Evolutionary conservation across 2,113 vertebrate genomes (phyloP), one percentile per base, ranked within the genome.

Genomic region (Limanda limanda): DNA sequence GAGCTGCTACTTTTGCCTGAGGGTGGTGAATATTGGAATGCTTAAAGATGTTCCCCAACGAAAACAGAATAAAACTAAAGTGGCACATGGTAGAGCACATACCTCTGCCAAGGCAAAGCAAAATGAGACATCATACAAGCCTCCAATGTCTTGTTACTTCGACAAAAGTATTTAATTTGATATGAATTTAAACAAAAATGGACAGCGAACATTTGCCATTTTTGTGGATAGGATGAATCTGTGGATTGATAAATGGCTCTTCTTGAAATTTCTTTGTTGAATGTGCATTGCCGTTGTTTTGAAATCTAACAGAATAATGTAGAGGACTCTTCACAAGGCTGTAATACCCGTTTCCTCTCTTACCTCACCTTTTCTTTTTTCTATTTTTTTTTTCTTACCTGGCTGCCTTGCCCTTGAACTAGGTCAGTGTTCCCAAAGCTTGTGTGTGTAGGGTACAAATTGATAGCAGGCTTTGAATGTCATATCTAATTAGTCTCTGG

Each of bases 401-500:
- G 37, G 17, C 69, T 58, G 56, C 57, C 82, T 79, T 73, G 84
- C 68, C 87, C 88, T 92, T 88, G 72, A 48, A 82, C 18, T 18
- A 71, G 89, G 88, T 86, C 86, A 31, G 71, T 81, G 59, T 27
- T 70, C 60, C 52, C 61, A 25, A 7, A 51, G 24, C 52, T 42
- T 0, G 0, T 85, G 68, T 69, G 73, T 65, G 13, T 21, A 1
- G 68, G 64, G 15, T 84, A 79, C 76, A 89, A 86, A 93, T 83
- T 87, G 83, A 89, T 81, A 83, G 78, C 88, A 92, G 88, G 64
- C 77, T 77, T 78, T 74, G 51, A 56, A 76, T 84, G 89, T 90
- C 88, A 78, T 82, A 74, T 86, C 68, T 89, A 91, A 91, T 93
- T 88, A 91, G 79, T 86, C 84, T 85, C 76, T 65, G 61, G 79